Conservation (phyloP, 1,140 invertebrate genomes). For the Oryctes rhinoceros region DNA sequence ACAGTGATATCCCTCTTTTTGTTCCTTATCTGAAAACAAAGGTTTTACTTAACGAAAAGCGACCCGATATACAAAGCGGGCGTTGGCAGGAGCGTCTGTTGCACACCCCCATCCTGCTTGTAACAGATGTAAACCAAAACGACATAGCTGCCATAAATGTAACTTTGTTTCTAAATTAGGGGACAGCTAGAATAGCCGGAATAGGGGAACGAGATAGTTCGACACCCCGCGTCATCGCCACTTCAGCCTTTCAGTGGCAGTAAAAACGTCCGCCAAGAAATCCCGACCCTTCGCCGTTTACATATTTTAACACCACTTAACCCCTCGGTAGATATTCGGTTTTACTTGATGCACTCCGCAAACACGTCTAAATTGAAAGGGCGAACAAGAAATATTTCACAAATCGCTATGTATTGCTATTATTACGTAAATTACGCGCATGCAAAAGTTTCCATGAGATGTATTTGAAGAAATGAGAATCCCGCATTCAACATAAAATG, state of each 20-base stretch:
- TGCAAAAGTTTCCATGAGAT: too few species aligned
- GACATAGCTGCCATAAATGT: conserved; percentile 30
- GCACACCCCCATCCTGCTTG: background rate
- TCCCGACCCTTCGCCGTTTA: conserved; percentile 1
- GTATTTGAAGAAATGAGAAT: too few species aligned
- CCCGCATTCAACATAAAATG: too few species aligned
- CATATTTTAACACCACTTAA: conserved; percentile 18
- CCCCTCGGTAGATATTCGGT: background rate
- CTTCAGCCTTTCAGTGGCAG: background rate
- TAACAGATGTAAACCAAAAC: conserved; percentile 28
- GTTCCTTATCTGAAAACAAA: too few species aligned
- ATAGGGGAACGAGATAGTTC: background rate
- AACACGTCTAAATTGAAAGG: background rate
- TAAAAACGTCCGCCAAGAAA: background rate
- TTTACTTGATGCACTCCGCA: background rate
- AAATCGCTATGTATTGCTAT: background rate
- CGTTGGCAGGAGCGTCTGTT: background rate
- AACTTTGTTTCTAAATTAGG: conserved; percentile 31
- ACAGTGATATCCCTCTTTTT: too few species aligned
- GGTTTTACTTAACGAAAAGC: too few species aligned
- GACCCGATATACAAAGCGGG: too few species aligned
- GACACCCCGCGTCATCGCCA: conserved; percentile 12
- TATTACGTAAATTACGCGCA: too few species aligned
- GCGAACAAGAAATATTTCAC: background rate
- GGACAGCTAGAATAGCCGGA: background rate